A percentile compares a stretch with the other conserved stretches of the same genome.
phyloP scores from a whole-genome alignment of 2,797 vertebrate genomes.

The Anniella stebbinsi region DNA sequence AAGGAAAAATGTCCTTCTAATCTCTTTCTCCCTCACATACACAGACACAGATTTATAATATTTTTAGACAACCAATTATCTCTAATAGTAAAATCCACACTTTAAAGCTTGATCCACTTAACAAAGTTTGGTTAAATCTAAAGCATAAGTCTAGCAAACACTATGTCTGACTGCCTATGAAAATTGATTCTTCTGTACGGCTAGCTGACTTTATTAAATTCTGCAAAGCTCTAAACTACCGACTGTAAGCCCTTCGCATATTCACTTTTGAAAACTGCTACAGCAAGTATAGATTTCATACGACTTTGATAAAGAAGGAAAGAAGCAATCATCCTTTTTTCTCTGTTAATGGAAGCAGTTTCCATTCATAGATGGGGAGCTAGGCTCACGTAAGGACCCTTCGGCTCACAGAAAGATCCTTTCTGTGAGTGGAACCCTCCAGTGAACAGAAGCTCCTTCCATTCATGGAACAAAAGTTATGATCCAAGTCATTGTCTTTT shows the following conservation, averaged over 20 bases:
- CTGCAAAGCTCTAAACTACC: slow-evolving; percentile 26
- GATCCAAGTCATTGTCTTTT: slow-evolving; percentile 39
- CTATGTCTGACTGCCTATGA: slow-evolving; percentile 9
- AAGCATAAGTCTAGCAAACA: slow-evolving; percentile 41
- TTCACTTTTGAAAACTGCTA: slow-evolving; percentile 64
- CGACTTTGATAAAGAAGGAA: slow-evolving; percentile 56
- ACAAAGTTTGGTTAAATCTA: slow-evolving; percentile 50
- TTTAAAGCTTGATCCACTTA: slow-evolving; percentile 42
- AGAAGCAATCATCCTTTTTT: not conserved
- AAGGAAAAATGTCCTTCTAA: slow-evolving; percentile 40
- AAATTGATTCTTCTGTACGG: slow-evolving; percentile 42
- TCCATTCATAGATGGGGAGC: not conserved
- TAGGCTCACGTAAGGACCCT: not conserved
- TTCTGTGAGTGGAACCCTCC: not conserved
- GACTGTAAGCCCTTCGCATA: slow-evolving; percentile 50
- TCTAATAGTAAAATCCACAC: slow-evolving; percentile 18
- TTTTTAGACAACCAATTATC: not conserved
- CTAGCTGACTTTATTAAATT: slow-evolving; percentile 54
- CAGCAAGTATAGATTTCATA: slow-evolving; percentile 51
- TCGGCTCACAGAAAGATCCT: not conserved
- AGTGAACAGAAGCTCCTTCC: not conserved
- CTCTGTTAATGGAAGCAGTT: not conserved
- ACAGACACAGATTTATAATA: not conserved
- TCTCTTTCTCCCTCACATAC: not conserved
- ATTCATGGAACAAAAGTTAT: not conserved